These are phyloP conservation scores for Neuroscelio doddi DNA, from an alignment of 2,888 invertebrate genomes.

Conservation along the genomic window DNA sequence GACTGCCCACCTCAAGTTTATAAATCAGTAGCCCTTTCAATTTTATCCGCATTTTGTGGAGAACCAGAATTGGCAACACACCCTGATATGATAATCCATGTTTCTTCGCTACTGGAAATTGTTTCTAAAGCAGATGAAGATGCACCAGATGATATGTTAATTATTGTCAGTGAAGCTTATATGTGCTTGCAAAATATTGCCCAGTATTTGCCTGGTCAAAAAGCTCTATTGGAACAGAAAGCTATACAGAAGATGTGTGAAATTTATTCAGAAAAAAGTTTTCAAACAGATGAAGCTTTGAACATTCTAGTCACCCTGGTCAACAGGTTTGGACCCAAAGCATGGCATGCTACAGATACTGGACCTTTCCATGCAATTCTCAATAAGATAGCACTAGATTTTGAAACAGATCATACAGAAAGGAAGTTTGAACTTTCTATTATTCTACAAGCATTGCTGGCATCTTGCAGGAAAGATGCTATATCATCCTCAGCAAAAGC, in stretches of 20 bases:
- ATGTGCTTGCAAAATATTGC: constrained; percentile 88
- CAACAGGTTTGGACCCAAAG: constrained; percentile 80
- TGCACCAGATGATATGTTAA: constrained; percentile 88
- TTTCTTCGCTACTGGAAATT: constrained; percentile 88
- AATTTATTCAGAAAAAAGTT: constrained; percentile 90
- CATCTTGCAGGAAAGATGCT: constrained; percentile 81
- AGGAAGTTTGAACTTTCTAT: constrained; percentile 91
- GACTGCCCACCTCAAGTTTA: constrained; percentile 93
- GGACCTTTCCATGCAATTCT: constrained; percentile 87
- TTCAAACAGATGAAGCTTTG: constrained; percentile 91
- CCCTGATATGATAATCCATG: constrained; percentile 87
- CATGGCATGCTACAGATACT: constrained; percentile 84
- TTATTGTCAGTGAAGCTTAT: constrained; percentile 90
- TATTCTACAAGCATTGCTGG: constrained; percentile 83
- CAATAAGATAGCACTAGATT: constrained; percentile 88
- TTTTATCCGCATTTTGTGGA: constrained; percentile 89
- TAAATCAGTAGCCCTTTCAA: constrained; percentile 91
- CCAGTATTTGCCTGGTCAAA: constrained; percentile 84
- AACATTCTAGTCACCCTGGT: constrained; percentile 85
- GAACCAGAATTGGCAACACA: constrained; percentile 86
- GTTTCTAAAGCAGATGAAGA: constrained; percentile 88
- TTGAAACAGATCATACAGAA: constrained; percentile 90
- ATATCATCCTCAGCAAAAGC: constrained; percentile 78
- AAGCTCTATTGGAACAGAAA: constrained; percentile 83
- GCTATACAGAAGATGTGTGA: constrained; percentile 88